Conservation (phyloP, 2,888 invertebrate genomes). For the Eristalis intricaria region DNA sequence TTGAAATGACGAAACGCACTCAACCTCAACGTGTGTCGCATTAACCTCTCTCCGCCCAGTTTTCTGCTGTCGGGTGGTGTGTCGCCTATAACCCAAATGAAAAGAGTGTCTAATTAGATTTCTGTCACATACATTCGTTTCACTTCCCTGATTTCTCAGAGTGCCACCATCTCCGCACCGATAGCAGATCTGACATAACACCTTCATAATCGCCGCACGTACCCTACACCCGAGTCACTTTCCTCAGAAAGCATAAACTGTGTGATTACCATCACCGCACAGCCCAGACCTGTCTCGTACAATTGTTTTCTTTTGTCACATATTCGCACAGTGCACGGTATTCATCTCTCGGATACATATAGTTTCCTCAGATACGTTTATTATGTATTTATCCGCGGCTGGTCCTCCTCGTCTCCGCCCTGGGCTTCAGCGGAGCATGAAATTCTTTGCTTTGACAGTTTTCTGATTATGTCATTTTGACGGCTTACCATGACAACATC, state of each 20-base stretch:
- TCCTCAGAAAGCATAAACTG: constrained; percentile 48
- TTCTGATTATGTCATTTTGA: constrained; percentile 60
- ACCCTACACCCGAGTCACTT: constrained; percentile 53
- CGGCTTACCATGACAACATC: constrained; percentile 40
- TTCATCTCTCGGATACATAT: not conserved
- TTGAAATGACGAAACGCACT: not conserved
- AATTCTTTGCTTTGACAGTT: constrained; percentile 61
- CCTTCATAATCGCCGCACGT: constrained; percentile 49
- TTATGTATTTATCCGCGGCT: constrained; percentile 2
- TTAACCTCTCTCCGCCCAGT: not conserved
- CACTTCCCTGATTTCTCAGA: not conserved
- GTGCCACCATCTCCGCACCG: not conserved
- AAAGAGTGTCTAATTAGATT: not conserved
- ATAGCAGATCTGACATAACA: constrained; percentile 50
- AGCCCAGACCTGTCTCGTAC: not conserved
- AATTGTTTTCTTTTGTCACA: constrained; percentile 51
- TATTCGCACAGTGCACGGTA: constrained; percentile 32
- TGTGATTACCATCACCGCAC: constrained; percentile 34
- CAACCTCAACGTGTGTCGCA: not conserved
- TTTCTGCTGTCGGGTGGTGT: not conserved
- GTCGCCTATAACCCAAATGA: not conserved
- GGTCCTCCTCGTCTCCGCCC: not conserved
- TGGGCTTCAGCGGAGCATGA: constrained; percentile 47
- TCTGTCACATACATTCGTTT: not conserved
- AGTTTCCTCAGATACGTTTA: not conserved